phyloP scores from a whole-genome alignment of 64 coral and sea anemone genomes.

The Stichodactyla helianthus region DNA sequence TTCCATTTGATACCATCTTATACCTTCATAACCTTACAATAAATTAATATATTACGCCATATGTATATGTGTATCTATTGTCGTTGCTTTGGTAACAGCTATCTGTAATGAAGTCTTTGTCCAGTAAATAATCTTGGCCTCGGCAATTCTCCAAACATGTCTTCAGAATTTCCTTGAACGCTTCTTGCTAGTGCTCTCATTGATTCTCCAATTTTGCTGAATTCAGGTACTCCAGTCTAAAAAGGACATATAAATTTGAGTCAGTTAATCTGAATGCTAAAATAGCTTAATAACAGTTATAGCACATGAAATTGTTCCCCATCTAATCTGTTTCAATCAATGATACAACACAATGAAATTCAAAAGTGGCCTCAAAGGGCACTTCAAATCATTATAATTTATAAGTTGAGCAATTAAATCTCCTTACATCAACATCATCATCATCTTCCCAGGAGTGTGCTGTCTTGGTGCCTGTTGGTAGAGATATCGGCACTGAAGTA shows the following conservation, averaged over 20 bases:
- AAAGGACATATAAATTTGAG: neutral
- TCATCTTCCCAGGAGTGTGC: constrained; percentile 59
- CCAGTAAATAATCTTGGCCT: constrained; percentile 59
- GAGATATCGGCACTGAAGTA: constrained; percentile 64
- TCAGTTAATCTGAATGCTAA: too few species aligned
- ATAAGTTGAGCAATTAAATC: neutral
- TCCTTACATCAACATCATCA: constrained; percentile 58
- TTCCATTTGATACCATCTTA: neutral
- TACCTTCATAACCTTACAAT: neutral
- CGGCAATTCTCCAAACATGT: constrained; percentile 86
- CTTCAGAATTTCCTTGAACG: constrained; percentile 68
- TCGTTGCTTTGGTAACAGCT: neutral
- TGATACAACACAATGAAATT: too few species aligned
- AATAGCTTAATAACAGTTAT: too few species aligned
- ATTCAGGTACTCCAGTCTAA: constrained; percentile 62
- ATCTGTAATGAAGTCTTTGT: constrained; percentile 16
- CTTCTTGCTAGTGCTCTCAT: constrained; percentile 86
- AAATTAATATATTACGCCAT: constrained; percentile 1
- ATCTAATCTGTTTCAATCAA: too few species aligned
- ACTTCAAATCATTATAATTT: too few species aligned
- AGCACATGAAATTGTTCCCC: too few species aligned
- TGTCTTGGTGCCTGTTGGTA: constrained; percentile 57
- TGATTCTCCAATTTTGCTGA: constrained; percentile 78
- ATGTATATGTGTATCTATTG: neutral
- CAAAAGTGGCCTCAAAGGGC: too few species aligned